Conservation (phyloP, 2,797 vertebrate genomes). For the Antrozous pallidus region DNA sequence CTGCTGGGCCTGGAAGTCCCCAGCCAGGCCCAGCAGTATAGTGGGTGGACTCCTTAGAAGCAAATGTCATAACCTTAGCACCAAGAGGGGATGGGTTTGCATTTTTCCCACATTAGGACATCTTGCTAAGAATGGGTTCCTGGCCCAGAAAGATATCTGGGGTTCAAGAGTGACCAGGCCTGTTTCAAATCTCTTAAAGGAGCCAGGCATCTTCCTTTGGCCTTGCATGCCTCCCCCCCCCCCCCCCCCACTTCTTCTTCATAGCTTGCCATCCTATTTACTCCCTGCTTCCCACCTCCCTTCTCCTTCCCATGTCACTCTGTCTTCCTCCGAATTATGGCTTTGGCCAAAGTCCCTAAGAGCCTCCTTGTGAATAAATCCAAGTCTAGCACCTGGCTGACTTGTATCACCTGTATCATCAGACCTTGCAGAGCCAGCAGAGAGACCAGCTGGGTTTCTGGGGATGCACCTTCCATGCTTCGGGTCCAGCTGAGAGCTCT, state of each 20-base stretch:
- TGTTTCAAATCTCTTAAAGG: conserved; percentile 60
- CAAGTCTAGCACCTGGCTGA: neutral
- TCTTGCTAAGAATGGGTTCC: conserved; percentile 59
- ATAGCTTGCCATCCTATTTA: neutral
- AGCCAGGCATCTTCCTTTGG: neutral
- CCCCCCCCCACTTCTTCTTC: neutral
- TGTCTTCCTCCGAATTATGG: neutral
- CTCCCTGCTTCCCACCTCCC: neutral
- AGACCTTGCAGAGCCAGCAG: neutral
- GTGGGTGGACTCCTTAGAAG: neutral
- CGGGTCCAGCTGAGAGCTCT: neutral
- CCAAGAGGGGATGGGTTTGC: conserved; percentile 19
- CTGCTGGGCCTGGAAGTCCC: conserved; percentile 18
- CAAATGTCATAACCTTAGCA: conserved; percentile 62
- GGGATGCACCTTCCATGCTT: neutral
- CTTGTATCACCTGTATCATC: neutral
- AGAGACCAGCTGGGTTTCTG: neutral
- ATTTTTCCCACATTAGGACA: conserved; percentile 72
- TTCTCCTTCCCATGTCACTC: neutral
- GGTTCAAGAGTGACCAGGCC: conserved; percentile 29
- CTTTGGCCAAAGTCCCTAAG: neutral
- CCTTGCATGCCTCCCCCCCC: neutral
- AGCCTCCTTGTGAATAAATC: neutral
- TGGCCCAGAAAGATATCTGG: conserved; percentile 49
- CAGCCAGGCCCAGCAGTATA: neutral